phyloP scores from a whole-genome alignment of 2,888 invertebrate genomes.

The Catocala fraxini region DNA sequence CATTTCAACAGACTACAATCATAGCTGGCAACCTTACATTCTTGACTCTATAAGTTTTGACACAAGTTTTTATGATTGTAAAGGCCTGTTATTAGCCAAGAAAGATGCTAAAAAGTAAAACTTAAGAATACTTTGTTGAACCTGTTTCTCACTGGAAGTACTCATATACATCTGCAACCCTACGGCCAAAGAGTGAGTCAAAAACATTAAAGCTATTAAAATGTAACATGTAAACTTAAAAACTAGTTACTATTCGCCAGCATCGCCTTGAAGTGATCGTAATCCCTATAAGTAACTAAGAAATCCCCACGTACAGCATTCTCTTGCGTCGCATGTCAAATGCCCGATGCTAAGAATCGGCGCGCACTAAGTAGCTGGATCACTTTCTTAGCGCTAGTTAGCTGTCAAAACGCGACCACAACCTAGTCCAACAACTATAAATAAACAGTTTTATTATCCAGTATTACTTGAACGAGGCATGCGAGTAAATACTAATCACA shows the following conservation, averaged over 20 bases:
- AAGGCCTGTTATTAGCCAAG: too few relatives aligned
- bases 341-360: conserved; percentile 25
- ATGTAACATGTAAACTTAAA: too few relatives aligned
- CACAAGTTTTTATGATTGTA: too few relatives aligned
- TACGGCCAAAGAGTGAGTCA: too few relatives aligned
- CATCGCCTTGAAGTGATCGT: not conserved
- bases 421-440: conserved; percentile 56
- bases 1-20: too few relatives aligned
- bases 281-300: conserved; percentile 14
- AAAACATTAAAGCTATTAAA: too few relatives aligned
- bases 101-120: too few relatives aligned
- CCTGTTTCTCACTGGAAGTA: too few relatives aligned
- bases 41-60: too few relatives aligned
- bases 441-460: conserved; percentile 62
- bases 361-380: conserved; percentile 35
- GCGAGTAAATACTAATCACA: conserved; percentile 68
- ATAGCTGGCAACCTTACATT: too few relatives aligned
- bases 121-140: too few relatives aligned
- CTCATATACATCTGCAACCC: too few relatives aligned
- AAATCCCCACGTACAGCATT: conserved; percentile 2
- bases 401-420: conserved; percentile 52
- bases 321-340: conserved; percentile 24
- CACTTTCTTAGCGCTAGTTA: conserved; percentile 54
- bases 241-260: not conserved
- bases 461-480: conserved; percentile 62